Percentiles rank a stretch among this genome's conserved stretches.
phyloP scores from a whole-genome alignment of 2,113 vertebrate genomes.

The Alethe castanea region DNA sequence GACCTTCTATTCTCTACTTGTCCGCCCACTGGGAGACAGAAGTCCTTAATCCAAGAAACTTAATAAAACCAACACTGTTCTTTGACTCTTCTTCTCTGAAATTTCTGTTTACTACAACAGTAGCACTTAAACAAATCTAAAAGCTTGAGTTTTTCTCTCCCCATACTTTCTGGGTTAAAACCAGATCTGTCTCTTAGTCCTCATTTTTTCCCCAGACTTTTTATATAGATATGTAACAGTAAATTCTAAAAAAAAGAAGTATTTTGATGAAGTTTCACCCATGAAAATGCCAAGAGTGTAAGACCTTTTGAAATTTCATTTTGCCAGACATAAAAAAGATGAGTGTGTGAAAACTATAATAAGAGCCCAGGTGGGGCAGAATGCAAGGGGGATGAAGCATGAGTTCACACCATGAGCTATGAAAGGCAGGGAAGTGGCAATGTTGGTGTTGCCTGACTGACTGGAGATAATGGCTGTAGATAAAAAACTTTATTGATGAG shows the following conservation, averaged over 20 bases:
- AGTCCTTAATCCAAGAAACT: neutral
- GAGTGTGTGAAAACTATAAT: neutral
- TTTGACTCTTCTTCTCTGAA: neutral
- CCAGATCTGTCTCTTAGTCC: neutral
- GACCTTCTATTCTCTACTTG: neutral
- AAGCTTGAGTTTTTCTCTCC: neutral
- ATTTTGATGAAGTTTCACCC: rapidly evolving
- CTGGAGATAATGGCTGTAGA: neutral
- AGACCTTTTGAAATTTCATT: neutral
- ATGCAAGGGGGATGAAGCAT: neutral
- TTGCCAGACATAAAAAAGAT: neutral
- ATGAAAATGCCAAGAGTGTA: neutral
- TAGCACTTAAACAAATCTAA: neutral
- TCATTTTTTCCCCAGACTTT: neutral
- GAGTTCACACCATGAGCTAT: neutral
- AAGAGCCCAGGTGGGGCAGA: neutral
- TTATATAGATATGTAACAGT: neutral
- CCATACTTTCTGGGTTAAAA: neutral
- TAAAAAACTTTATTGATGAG: neutral
- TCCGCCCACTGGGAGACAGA: neutral
- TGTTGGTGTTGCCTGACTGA: neutral
- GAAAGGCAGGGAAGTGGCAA: neutral
- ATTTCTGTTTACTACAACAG: neutral
- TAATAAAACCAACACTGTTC: neutral
- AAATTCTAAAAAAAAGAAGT: neutral